Base-by-base conservation (phyloP, 2,888 invertebrate species). In the Ornithoptera priamus region DNA sequence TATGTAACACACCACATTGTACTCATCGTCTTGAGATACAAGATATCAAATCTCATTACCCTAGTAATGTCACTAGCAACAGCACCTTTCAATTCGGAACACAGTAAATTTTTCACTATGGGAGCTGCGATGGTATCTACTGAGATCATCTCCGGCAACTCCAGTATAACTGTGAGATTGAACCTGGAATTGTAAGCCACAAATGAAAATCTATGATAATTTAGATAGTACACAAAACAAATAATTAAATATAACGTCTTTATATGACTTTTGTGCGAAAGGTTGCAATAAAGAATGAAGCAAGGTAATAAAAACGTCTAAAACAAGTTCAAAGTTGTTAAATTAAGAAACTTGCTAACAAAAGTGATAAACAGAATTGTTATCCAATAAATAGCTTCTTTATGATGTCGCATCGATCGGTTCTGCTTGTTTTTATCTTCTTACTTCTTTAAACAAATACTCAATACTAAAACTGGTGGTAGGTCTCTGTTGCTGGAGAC, bases 321-420 rank as follows among this genome's bases (percentile, higher is more conserved):
- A 66, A 66, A 66, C 62, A 50, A 70, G 66, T 70, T 63, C 59
- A 63, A 67, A 70, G 70, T 67, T 59, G 66, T 67, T 70, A 70
- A 67, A 67, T 63, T 60, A 70, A 70, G 70, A 62, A 63, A 63
- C 70, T 70, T 67, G 70, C 63, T 63, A 70, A 67, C 67, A 67
- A 67, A 70, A 67, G 66, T 67, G 62, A 70, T 70, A 70, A 70
- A 70, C 53, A 53, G 59, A 62, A 70, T 70, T 60, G 70, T 67
- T 67, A 58, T 66, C 63, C 66, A 63, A 70, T 70, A 67, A 67
- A 62, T 62, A 65, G 39, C 59, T 62, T 53, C 59, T 56, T 68
- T 71, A 64, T 46, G 53, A 67, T n/a, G 22, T 56, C 53, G 62
- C 67, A 70, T 64, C 57, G 63, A 68, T 71, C 61, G 36, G 57